Conservation (phyloP, 2,888 invertebrate species). For the Hydroisotoma schaefferi region DNA sequence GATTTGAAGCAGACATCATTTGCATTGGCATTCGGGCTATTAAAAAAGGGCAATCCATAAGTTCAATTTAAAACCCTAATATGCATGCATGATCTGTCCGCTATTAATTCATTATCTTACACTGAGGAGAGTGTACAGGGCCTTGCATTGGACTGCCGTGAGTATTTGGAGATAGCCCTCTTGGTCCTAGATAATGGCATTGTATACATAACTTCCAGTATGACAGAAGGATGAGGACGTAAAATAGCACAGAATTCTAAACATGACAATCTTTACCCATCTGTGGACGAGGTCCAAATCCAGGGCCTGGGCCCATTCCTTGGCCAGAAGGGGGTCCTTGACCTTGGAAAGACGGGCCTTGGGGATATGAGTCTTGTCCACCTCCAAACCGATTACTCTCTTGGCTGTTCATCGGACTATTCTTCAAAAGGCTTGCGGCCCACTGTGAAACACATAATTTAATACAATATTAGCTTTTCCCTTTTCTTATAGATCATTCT, state of each 20-base stretch:
- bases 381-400: conserved; percentile 10
- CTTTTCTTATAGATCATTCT: too few species aligned
- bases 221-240: too few species aligned
- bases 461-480: too few species aligned
- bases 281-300: conserved; percentile 49
- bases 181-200: too few species aligned
- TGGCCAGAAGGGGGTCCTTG: conserved; percentile 28
- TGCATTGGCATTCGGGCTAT: conserved; percentile 8
- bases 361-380: conserved; percentile 1
- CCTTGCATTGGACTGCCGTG: conserved; percentile 4
- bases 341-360: conserved; percentile 15
- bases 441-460: too few species aligned
- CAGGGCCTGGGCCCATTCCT: conserved; percentile 42
- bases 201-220: too few species aligned
- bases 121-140: background rate
- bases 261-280: conserved; percentile 1
- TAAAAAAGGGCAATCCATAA: background rate
- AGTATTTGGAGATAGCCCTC: background rate
- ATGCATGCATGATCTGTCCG: background rate
- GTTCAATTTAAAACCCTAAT: background rate
- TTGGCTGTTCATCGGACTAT: background rate
- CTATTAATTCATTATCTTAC: background rate
- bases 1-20: conserved; percentile 2
- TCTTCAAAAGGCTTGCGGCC: background rate
- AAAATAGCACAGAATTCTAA: background rate